Conservation (phyloP, 1,140 invertebrate species). For the Spodoptera frugiperda region DNA sequence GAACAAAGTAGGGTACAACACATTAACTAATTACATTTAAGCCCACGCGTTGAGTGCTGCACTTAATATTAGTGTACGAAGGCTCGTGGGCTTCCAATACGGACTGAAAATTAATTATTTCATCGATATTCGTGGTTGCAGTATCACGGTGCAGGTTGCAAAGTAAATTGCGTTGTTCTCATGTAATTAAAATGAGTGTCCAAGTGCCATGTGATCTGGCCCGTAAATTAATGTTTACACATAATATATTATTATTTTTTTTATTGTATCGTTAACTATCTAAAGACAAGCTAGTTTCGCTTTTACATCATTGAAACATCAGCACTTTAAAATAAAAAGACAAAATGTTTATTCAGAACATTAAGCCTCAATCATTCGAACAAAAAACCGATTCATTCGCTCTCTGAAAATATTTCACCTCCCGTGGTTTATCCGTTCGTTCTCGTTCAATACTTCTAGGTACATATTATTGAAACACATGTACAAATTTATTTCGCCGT, state of each 20-base stretch:
- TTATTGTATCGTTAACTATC: too few species aligned
- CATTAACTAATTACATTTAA: not conserved
- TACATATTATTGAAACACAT: constrained; percentile 43
- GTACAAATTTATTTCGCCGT: constrained; percentile 52
- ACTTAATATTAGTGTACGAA: constrained; percentile 1
- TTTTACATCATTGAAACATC: too few species aligned
- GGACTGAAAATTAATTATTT: constrained; percentile 15
- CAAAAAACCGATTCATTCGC: not conserved
- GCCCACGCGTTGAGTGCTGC: not conserved
- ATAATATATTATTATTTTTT: not conserved
- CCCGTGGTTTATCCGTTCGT: not conserved
- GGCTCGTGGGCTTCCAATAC: not conserved
- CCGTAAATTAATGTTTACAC: not conserved
- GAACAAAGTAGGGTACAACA: not conserved
- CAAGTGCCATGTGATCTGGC: not conserved
- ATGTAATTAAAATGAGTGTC: not conserved
- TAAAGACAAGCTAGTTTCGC: too few species aligned
- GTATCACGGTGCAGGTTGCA: constrained; percentile 1
- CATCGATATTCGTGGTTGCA: constrained; percentile 11
- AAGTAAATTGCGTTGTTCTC: not conserved
- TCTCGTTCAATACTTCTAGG: constrained; percentile 12
- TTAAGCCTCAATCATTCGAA: not conserved
- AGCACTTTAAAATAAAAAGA: not conserved
- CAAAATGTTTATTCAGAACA: not conserved
- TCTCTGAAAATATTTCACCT: constrained; percentile 30